A percentile compares a stretch with the other conserved stretches of the same genome.
These are phyloP conservation scores for Drosophila cardini DNA, from an alignment of 1,140 invertebrate species.

Conservation along the genomic window DNA sequence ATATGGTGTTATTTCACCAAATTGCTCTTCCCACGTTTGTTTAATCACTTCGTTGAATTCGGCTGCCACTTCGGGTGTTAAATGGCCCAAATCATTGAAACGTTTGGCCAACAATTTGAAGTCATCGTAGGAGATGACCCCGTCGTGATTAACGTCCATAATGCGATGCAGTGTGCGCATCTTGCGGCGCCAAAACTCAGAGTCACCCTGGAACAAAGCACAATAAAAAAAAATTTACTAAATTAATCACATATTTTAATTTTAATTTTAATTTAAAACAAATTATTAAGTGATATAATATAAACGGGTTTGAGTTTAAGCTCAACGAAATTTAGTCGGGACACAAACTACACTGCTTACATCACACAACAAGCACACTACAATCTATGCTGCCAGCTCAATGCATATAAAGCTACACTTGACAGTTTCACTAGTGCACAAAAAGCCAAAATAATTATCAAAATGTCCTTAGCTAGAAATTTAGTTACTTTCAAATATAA, in stretches of 20 bases:
- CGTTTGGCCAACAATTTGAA: constrained; percentile 90
- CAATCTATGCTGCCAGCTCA: too few relatives aligned
- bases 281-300: too few relatives aligned
- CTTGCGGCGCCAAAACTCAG: constrained; percentile 94
- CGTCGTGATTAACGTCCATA: constrained; percentile 93
- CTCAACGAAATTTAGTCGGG: background rate
- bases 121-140: constrained; percentile 93
- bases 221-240: background rate
- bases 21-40: constrained; percentile 92
- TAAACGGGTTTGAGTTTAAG: too few relatives aligned
- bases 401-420: too few relatives aligned
- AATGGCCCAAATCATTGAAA: constrained; percentile 90
- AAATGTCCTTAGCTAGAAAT: too few relatives aligned
- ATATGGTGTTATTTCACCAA: constrained; percentile 92
- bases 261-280: too few relatives aligned
- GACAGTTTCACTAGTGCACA: too few relatives aligned
- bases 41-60: constrained; percentile 89
- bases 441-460: too few relatives aligned
- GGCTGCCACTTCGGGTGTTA: constrained; percentile 87
- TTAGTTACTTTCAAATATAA: too few relatives aligned
- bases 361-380: too few relatives aligned
- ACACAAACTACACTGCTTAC: background rate
- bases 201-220: constrained; percentile 87
- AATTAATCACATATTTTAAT: constrained; percentile 1
- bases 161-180: constrained; percentile 93